Base-by-base conservation (phyloP, 2,888 invertebrate species). In the Acrobasis suavella region DNA sequence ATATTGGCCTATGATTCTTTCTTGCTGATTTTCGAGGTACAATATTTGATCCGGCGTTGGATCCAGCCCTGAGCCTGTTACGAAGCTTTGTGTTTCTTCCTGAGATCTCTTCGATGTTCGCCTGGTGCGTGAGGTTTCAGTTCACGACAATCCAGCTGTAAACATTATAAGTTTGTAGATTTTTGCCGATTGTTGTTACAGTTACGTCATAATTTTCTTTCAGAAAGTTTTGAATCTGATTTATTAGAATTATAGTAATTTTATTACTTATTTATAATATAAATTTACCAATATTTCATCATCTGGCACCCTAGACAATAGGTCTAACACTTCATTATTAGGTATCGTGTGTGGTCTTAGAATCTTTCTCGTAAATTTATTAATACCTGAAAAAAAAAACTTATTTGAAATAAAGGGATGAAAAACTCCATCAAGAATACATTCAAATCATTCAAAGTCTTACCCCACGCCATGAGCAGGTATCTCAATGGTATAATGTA, bases 291-390 rank as follows among this genome's bases (percentile, higher is more conserved):
- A 92, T 91, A 96, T 96, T 86, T 97, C 97, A 83, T 99, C 97
- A 80, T 98, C 97, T 42, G 99, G 99, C 61, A 99, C 97, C 72
- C 99, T 94, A 0, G 98, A 98, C 67, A 99, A 90, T 77, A 98
- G 95, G 92, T 99, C 99, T 69, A 99, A 88, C 9, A 99, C 92
- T 93, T 99, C 99, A 91, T 99, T 99, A 90, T 99, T 99, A 10
- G 98, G 97, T 88, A 99, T 97, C 49, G 97, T 96, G 85, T 99
- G 97, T 8, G 99, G 99, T 70, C 98, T 94, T 62, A 99, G 89
- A 65, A 99, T 94, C 87, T 98, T 96, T 75, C 98, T 95, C 37
- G 98, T 96, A 87, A 99, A 99, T 90, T 99, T 99, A 90, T 98
- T 98, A 64, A 98, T 79, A 73, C 92, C 92, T 93, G 74, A 1